Conservation (phyloP, 1,140 invertebrate species). For the Scaptomyza montana region DNA sequence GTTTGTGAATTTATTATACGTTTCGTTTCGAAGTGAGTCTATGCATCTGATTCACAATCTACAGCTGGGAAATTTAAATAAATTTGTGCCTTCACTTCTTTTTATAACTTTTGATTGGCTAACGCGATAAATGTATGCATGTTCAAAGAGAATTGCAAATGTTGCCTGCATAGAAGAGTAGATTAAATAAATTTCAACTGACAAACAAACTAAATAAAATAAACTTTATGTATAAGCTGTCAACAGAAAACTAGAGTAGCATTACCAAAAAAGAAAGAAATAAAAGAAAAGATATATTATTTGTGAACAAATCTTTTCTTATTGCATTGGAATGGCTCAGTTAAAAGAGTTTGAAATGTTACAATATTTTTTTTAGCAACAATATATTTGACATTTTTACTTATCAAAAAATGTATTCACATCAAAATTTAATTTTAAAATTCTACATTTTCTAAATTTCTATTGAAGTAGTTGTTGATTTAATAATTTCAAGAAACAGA, state of each 20-base stretch:
- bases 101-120: constrained; percentile 40
- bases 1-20: constrained; percentile 55
- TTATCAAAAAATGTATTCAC: not conserved
- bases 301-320: no score
- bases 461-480: no score
- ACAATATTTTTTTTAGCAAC: not conserved
- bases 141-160: constrained; percentile 23
- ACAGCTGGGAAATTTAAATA: constrained; percentile 24
- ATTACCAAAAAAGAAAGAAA: not conserved
- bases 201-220: not conserved
- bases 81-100: not conserved
- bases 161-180: not conserved
- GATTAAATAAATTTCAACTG: constrained; percentile 7
- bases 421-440: no score
- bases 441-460: no score
- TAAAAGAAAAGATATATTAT: not conserved
- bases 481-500: not conserved
- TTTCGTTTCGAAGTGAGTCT: not conserved
- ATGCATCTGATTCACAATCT: not conserved
- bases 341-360: no score
- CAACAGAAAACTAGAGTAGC: not conserved
- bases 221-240: not conserved
- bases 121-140: not conserved
- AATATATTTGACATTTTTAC: no score
- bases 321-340: no score